phyloP scores from a whole-genome alignment of 1,140 invertebrate genomes.

The Zaprionus africanus region DNA sequence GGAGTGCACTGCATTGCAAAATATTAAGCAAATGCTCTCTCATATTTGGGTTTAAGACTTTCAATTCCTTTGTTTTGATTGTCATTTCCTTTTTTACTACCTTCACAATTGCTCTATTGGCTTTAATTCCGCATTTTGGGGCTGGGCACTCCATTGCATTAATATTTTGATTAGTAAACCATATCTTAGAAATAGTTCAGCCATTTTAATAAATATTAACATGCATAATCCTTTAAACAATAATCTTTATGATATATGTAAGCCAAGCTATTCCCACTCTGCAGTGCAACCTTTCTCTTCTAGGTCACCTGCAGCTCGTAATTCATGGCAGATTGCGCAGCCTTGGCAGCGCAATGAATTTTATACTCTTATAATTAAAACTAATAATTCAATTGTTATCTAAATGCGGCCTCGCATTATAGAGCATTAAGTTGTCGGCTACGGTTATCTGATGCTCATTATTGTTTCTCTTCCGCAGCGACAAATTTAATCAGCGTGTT shows the following conservation, averaged over 20 bases:
- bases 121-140: too few relatives aligned
- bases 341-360: background rate
- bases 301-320: background rate
- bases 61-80: too few relatives aligned
- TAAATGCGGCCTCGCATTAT: constrained; percentile 4
- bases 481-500: constrained; percentile 10
- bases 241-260: background rate
- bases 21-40: too few relatives aligned
- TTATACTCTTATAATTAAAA: background rate
- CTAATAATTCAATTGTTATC: constrained; percentile 19
- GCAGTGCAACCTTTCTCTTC: background rate
- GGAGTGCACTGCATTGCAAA: too few relatives aligned
- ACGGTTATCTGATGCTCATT: constrained; percentile 26
- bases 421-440: constrained; percentile 18
- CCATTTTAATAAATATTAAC: too few relatives aligned
- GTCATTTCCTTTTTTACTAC: too few relatives aligned
- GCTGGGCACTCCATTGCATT: too few relatives aligned
- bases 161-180: too few relatives aligned
- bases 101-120: too few relatives aligned
- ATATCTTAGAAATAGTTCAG: too few relatives aligned
- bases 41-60: too few relatives aligned
- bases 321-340: background rate
- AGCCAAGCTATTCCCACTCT: background rate
- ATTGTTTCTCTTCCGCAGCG: background rate
- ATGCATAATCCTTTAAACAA: background rate